phyloP scores from a whole-genome alignment of 1,140 invertebrate genomes.

The Daktulosphaira vitifoliae region DNA sequence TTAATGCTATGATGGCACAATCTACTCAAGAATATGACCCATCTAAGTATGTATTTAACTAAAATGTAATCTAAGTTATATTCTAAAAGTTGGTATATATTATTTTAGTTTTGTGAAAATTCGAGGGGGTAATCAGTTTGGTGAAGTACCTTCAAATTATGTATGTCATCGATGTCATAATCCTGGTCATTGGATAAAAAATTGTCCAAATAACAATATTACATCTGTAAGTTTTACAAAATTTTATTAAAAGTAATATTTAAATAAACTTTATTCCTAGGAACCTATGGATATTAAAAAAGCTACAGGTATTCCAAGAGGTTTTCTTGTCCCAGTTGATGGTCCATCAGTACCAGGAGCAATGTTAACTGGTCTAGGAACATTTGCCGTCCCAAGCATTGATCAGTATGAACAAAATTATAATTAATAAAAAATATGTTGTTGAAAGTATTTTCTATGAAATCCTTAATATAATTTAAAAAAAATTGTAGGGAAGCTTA shows the following conservation, averaged over 20 bases:
- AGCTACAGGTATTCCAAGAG: conserved; percentile 93
- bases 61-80: not conserved
- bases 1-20: conserved; percentile 92
- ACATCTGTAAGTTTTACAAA: conserved; percentile 15
- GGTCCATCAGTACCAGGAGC: conserved; percentile 82
- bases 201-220: conserved; percentile 51
- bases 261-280: conserved; percentile 40
- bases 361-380: conserved; percentile 85
- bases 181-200: conserved; percentile 91
- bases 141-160: conserved; percentile 80
- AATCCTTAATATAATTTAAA: not conserved
- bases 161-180: conserved; percentile 88
- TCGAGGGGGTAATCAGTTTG: conserved; percentile 73
- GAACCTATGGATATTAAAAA: conserved; percentile 69
- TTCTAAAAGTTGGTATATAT: conserved; percentile 27
- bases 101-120: conserved; percentile 73
- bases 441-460: conserved; percentile 33
- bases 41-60: conserved; percentile 66
- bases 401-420: conserved; percentile 64
- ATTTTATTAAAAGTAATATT: not conserved
- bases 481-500: conserved; percentile 60
- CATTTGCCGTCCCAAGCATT: conserved; percentile 81
- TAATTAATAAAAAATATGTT: conserved; percentile 62
- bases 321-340: conserved; percentile 89
- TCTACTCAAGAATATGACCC: conserved; percentile 94